Base-by-base conservation (phyloP, 2,113 vertebrate species). In the Axis porcinus region DNA sequence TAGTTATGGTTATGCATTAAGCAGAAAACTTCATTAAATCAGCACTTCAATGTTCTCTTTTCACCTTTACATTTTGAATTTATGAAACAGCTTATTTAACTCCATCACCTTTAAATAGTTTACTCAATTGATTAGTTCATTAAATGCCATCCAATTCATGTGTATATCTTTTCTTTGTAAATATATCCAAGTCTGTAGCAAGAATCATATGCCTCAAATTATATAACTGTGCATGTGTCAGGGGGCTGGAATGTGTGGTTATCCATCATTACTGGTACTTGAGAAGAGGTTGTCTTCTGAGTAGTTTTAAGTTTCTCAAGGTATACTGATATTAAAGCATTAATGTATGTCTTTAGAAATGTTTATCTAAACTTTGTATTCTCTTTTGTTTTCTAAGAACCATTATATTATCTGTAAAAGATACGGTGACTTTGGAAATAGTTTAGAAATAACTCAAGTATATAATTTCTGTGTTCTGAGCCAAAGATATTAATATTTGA, bases 1-100 rank as follows among this genome's bases (percentile, higher is more conserved):
- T 95, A 96, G 40, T 92, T 96, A 57, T 92, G 30, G 88, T 89
- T 97, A 97, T 97, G 94, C 96, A 98, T 84, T 96, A 98, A 97
- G 96, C 62, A 97, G 97, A 85, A 4, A 92, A 67, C 55, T 91
- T 97, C 96, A 96, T 97, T 92, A 93, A 95, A 94, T 96, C 58
- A 83, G 98, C 16, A 90, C 19, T 96, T 96, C n/a, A n/a, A 13
- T 28, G 7, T 54, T 94, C n/a, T 40, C 40, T 86, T 96, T 97
- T 90, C 84, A 87, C 36, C n/a, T 86, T 93, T 86, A 47, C 86
- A 95, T 98, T 90, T 57, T 15, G 28, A 96, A 96, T 96, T 88
- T 96, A 47, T 88, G 12, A 95, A 96, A 70, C 25, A 23, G 55
- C 12, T 86, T 94, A 11, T 45, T 96, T 7, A 92, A 83, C 25